phyloP scores from a whole-genome alignment of 2,888 invertebrate genomes.

The Torymus texanus region DNA sequence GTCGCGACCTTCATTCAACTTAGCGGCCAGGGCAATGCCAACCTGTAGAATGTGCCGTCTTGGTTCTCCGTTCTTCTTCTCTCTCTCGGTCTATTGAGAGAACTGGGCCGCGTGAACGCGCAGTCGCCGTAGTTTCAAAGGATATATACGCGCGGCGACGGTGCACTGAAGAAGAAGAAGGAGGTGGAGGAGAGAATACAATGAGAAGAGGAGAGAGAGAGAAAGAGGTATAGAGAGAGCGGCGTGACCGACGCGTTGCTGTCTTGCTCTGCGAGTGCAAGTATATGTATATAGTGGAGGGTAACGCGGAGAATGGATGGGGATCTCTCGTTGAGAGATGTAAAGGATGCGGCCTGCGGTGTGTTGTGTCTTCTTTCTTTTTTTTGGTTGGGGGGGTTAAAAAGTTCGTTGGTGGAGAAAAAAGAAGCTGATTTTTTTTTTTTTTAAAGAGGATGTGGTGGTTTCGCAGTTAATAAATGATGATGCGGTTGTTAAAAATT shows the following conservation, averaged over 20 bases:
- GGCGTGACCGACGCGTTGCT: background rate
- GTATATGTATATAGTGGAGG: no score
- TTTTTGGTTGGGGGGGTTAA: no score
- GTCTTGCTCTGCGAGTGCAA: background rate
- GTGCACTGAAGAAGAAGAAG: no score
- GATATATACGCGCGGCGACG: conserved; percentile 8
- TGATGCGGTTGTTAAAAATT: no score
- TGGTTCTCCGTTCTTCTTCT: conserved; percentile 7
- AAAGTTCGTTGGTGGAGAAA: no score
- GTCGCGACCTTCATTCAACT: conserved; percentile 51
- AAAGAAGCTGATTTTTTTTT: no score
- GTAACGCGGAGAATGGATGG: no score
- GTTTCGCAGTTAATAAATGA: no score
- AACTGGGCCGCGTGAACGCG: conserved; percentile 39
- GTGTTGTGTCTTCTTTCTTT: no score
- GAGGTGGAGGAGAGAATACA: conserved; percentile 7
- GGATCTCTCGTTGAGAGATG: background rate
- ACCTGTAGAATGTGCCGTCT: conserved; percentile 52
- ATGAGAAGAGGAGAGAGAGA: conserved; percentile 18
- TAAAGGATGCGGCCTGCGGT: background rate
- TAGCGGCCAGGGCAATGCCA: conserved; percentile 44
- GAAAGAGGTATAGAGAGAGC: no score
- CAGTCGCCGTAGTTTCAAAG: conserved; percentile 30
- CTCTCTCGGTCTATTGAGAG: conserved; percentile 33
- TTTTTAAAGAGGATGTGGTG: no score